Evolutionary conservation across 2,888 invertebrate genomes (phyloP), one percentile per base, ranked within the genome.

Genomic region (Neoascia interrupta): DNA sequence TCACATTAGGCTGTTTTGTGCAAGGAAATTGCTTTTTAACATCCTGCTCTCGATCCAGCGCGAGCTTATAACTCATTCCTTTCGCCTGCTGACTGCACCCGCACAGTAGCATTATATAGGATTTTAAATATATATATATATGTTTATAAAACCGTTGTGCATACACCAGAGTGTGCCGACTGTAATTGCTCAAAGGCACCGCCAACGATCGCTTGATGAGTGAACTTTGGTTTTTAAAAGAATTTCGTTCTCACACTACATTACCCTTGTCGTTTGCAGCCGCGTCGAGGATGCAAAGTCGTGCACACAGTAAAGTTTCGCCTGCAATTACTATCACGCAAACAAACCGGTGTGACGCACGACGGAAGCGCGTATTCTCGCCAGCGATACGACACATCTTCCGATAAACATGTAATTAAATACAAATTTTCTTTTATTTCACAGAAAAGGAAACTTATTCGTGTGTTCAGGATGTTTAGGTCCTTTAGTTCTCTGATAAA

Each of bases 181-280:
- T 56, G 26, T 56, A 47, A 66, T 66, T 56, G 45, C 45, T 66
- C 66, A 56, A 66, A 66, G 56, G 54, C 37, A n/a, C 36, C 36
- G 47, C 54, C 37, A 39, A 10, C 28, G 37, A 66, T 64, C 51
- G 36, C 23, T 64, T 53, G 53, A 64, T 43, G 63, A 64, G 34
- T 18, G 28, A 36, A 43, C 23, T 49, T 21, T 41, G 11, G 63
- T 31, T 21, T 18, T 8, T 31, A 39, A 39, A 19, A 31, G 49
- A 39, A 41, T 39, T 15, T 31, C 15, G 11, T 18, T 15, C 6
- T 6, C 28, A 28, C 34, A 21, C 16, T n/a, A 8, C 23, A 23
- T 15, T 8, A n/a, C n/a, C n/a, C n/a, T n/a, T n/a, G n/a, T n/a
- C n/a, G n/a, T n/a, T n/a, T n/a, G n/a, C n/a, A n/a, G n/a, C n/a